A percentile compares a stretch with the other conserved stretches of the same genome.
Conservation (phyloP, 1,140 invertebrate genomes). For the Eulimnadia texana region DNA sequence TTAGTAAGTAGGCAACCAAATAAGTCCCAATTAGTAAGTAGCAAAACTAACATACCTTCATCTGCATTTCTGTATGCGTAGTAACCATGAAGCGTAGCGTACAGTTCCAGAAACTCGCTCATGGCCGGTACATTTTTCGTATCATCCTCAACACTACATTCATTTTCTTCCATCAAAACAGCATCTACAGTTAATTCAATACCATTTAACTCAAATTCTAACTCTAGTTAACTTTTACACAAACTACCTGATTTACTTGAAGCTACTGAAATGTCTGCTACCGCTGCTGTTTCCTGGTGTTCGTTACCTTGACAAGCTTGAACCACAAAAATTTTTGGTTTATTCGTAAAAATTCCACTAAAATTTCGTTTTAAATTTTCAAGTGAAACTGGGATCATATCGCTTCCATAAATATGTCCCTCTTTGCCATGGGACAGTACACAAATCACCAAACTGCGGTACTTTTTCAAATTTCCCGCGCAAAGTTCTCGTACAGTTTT, state of each 20-base stretch:
- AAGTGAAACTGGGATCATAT: neutral
- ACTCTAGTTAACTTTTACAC: neutral
- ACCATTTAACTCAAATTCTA: too few species aligned
- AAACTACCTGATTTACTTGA: neutral
- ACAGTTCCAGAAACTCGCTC: neutral
- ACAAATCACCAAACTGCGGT: neutral
- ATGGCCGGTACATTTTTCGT: neutral
- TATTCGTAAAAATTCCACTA: conserved; percentile 24
- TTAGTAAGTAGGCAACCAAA: too few species aligned
- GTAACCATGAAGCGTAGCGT: neutral
- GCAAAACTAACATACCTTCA: neutral
- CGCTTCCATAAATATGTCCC: neutral
- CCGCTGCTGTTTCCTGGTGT: neutral
- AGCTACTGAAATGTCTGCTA: too few species aligned
- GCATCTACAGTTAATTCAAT: too few species aligned
- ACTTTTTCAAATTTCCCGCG: neutral
- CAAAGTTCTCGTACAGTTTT: neutral
- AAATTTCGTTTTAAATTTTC: conserved; percentile 19
- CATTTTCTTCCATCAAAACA: too few species aligned
- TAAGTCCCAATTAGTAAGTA: too few species aligned
- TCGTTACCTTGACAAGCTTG: conserved; percentile 29
- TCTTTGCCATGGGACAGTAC: neutral
- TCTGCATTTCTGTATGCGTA: neutral
- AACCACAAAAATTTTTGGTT: conserved; percentile 31
- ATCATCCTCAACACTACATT: too few species aligned